phyloP scores from a whole-genome alignment of 2,113 vertebrate species.

The Paracyprichromis sp. region DNA sequence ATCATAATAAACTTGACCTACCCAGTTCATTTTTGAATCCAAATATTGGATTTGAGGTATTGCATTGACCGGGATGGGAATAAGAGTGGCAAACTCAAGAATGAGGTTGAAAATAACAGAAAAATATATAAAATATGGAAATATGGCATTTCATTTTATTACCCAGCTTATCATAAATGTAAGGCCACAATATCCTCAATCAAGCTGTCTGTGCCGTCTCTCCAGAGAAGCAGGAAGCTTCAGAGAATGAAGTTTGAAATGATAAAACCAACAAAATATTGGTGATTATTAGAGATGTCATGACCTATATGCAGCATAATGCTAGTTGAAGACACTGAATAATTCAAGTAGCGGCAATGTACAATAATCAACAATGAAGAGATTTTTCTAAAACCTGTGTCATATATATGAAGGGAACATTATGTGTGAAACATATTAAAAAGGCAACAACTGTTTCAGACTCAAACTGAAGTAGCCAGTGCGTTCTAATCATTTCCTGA shows the following conservation, averaged over 20 bases:
- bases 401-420: not conserved
- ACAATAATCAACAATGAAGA: not conserved
- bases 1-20: not conserved
- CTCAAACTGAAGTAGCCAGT: not conserved
- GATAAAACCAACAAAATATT: not conserved
- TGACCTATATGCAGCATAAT: not conserved
- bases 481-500: conserved; percentile 39
- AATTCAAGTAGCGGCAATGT: not conserved
- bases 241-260: not conserved
- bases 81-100: not conserved
- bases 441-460: not conserved
- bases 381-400: not conserved
- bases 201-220: not conserved
- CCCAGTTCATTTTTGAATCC: not conserved
- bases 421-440: not conserved
- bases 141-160: not conserved
- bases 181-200: not conserved
- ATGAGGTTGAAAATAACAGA: not conserved
- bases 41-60: not conserved
- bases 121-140: not conserved
- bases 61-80: not conserved
- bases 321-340: not conserved
- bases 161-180: not conserved
- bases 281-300: not conserved
- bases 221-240: not conserved